phyloP scores from a whole-genome alignment of 2,113 vertebrate species.

The Pampusana beccarii region DNA sequence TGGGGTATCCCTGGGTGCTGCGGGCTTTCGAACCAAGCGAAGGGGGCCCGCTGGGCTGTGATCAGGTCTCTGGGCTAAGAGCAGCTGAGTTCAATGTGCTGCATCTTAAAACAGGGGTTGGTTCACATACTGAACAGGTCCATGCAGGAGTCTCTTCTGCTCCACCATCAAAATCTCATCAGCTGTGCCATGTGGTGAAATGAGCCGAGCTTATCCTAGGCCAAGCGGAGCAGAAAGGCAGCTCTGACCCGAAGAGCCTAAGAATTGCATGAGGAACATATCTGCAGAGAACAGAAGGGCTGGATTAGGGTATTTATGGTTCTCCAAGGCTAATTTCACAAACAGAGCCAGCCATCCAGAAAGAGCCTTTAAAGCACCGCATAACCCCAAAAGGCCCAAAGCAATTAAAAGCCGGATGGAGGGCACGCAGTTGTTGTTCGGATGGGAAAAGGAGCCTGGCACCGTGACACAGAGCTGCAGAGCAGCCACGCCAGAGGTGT shows the following conservation, averaged over 20 bases:
- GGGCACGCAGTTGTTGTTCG: neutral
- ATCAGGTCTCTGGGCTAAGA: neutral
- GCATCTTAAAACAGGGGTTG: neutral
- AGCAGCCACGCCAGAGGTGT: neutral
- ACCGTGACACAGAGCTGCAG: rapidly evolving
- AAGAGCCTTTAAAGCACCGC: neutral
- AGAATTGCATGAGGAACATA: neutral
- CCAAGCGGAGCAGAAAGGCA: neutral
- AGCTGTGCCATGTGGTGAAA: neutral
- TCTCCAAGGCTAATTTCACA: neutral
- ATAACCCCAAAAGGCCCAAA: neutral
- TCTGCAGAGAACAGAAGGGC: neutral
- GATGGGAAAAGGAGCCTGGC: neutral
- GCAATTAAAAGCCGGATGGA: neutral
- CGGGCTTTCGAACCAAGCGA: neutral
- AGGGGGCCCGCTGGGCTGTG: rapidly evolving
- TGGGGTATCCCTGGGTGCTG: neutral
- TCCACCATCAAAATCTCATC: neutral
- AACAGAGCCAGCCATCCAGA: conserved; percentile 1
- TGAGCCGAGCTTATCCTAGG: neutral
- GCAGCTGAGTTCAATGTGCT: neutral
- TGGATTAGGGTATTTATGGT: neutral
- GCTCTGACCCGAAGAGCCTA: neutral
- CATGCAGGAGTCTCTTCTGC: neutral
- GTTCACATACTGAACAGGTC: neutral